A percentile compares a stretch with the other conserved stretches of the same genome.
Conservation (phyloP, 2,113 vertebrate genomes). For the Ginglymostoma cirratum region DNA sequence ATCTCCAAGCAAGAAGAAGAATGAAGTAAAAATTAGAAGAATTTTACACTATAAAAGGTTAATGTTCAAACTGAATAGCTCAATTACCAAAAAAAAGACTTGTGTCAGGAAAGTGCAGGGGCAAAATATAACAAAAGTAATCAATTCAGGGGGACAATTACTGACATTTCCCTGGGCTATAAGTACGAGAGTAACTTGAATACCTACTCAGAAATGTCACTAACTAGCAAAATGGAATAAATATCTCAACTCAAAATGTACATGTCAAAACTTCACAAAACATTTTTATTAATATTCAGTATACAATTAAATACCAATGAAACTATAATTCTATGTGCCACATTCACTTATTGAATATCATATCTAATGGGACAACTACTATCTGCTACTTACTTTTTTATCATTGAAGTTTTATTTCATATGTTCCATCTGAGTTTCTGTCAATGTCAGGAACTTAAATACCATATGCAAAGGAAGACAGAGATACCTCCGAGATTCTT, state of each 20-base stretch:
- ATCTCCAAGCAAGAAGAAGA: too few relatives aligned
- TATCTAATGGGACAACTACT: background rate
- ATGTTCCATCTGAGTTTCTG: background rate
- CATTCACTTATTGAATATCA: background rate
- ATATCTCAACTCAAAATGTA: background rate
- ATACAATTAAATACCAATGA: background rate
- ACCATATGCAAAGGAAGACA: background rate
- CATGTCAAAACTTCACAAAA: background rate
- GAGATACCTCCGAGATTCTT: background rate
- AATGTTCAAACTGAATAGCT: background rate
- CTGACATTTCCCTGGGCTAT: background rate
- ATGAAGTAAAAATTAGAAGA: background rate
- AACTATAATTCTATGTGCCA: background rate
- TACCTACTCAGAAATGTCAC: background rate
- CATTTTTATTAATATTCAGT: background rate
- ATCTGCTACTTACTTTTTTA: background rate
- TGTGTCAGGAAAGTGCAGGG: background rate
- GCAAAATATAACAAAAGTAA: background rate
- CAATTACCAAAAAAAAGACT: background rate
- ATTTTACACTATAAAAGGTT: background rate
- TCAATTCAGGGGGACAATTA: background rate
- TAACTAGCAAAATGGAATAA: background rate
- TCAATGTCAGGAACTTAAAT: background rate
- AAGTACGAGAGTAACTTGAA: background rate
- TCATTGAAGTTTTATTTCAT: background rate